Evolutionary conservation across 2,888 invertebrate genomes (phyloP), one percentile per base, ranked within the genome.

Genomic region (Stomorhina lunata): DNA sequence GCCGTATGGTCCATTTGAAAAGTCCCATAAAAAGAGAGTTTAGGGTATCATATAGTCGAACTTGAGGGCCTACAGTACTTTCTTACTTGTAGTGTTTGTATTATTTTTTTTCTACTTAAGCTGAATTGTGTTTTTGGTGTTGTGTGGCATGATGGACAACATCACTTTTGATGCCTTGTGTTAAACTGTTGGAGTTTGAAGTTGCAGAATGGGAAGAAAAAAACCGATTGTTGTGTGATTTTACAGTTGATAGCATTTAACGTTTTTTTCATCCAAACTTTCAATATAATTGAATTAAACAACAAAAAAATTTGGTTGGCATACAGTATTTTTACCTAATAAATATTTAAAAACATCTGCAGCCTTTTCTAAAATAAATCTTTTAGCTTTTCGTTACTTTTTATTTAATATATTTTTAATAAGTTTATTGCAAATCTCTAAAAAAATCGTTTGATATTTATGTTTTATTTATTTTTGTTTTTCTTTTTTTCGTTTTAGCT

Each of bases 401-500:
- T 22, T 45, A 34, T 69, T 17, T 65, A 10, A 53, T 29, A 37
- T 69, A 40, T 75, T 53, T 76, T 72, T 72, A 68, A 71, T 76
- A 82, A 82, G 55, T 76, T 82, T 82, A 82, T 82, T 76, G 79
- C 68, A 80, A 80, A 53, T 76, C 63, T 61, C 53, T 78, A 66
- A 77, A 55, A 68, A 78, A 76, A 34, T 79, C 20, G 71, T 61
- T 78, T 69, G 71, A 83, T 78, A 32, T 75, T 80, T 66, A 75
- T 83, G 43, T 75, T 69, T 80, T 78, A 75, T 75, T 75, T 82
- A 45, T 75, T 9, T 68, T 69, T 59, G 25, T 15, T 9, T 15
- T 63, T 40, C 32, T 53, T 68, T 57, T 66, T 63, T 84, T 84
- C 85, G 86, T 94, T 93, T 25, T 94, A 98, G 97, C 95, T 97